phyloP scores from a whole-genome alignment of 2,888 invertebrate genomes.

The Dermolepida albohirtum region DNA sequence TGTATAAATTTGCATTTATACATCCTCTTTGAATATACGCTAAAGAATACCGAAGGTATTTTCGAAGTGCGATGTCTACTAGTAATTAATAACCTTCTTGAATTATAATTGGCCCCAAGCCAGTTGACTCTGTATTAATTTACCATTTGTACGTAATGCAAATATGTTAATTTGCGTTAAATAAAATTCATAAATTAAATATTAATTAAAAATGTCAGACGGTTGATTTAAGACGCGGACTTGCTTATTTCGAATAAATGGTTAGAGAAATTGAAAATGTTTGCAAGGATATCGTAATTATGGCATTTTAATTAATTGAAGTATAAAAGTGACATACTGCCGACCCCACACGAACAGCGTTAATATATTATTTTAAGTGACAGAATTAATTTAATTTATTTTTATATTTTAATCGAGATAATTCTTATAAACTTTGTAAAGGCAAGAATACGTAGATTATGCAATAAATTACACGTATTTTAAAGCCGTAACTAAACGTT shows the following conservation, averaged over 20 bases:
- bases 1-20: conserved; percentile 6
- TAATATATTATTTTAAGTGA: neutral
- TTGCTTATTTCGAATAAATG: conserved; percentile 13
- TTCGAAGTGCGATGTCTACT: neutral
- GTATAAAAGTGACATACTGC: neutral
- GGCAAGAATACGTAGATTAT: too few relatives aligned
- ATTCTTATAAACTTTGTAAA: too few relatives aligned
- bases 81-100: conserved; percentile 14
- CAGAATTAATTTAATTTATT: too few relatives aligned
- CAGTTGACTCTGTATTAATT: conserved; percentile 28
- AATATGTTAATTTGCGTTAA: conserved; percentile 35
- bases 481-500: too few relatives aligned
- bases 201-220: conserved; percentile 29
- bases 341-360: neutral
- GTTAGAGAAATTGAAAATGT: conserved; percentile 2
- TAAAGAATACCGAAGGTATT: neutral
- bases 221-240: conserved; percentile 20
- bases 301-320: neutral
- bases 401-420: too few relatives aligned
- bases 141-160: conserved; percentile 19
- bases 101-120: conserved; percentile 27
- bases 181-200: conserved; percentile 27
- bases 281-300: conserved; percentile 13
- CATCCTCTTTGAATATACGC: neutral
- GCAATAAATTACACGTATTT: too few relatives aligned